Conservation (phyloP, 2,797 vertebrate species). For the Malacoraja senta region DNA sequence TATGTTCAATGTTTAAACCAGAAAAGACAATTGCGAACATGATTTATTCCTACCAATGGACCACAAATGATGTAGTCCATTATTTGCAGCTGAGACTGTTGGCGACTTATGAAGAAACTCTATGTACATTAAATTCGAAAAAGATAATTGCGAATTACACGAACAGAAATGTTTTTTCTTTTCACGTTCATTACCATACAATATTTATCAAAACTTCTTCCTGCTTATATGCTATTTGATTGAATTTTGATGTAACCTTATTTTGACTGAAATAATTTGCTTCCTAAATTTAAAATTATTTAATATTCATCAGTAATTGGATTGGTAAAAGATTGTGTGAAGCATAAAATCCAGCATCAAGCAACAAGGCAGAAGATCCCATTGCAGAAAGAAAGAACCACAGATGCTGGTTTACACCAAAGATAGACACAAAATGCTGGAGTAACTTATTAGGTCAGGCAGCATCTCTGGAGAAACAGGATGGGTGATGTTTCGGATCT, state of each 20-base stretch:
- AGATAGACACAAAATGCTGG: too few species aligned
- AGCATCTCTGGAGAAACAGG: too few species aligned
- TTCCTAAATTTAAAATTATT: not conserved
- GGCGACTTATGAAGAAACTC: not conserved
- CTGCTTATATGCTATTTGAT: constrained; percentile 2
- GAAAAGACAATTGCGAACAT: constrained; percentile 22
- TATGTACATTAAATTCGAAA: not conserved
- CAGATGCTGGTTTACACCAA: too few species aligned
- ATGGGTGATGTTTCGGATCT: too few species aligned
- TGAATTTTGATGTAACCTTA: not conserved
- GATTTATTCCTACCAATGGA: not conserved
- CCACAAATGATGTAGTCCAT: not conserved
- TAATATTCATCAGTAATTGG: not conserved
- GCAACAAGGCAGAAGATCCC: not conserved
- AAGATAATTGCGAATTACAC: not conserved
- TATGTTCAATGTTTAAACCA: not conserved
- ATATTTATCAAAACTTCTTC: not conserved
- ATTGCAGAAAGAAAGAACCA: too few species aligned
- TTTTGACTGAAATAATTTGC: constrained; percentile 13
- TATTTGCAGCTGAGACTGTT: not conserved
- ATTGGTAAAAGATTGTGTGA: not conserved
- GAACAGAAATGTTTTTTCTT: not conserved
- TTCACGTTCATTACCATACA: not conserved
- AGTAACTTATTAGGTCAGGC: too few species aligned
- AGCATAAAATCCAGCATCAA: not conserved